Conservation (phyloP, 2,888 invertebrate species). For the Oconnorella tubifera region DNA sequence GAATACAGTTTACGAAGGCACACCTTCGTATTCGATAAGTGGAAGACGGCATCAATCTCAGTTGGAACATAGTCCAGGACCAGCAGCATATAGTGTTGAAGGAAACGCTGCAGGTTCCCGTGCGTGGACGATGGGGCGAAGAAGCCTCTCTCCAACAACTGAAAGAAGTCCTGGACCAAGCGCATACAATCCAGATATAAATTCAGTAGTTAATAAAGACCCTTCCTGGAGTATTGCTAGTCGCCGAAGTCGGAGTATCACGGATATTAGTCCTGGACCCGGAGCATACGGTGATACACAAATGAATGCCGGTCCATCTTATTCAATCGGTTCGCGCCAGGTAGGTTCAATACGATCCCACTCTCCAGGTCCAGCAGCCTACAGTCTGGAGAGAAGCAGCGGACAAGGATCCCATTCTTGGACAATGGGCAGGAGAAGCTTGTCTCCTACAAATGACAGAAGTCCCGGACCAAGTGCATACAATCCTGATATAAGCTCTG, state of each 20-base stretch:
- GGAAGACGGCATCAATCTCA: background rate
- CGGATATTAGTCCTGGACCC: conserved; percentile 5
- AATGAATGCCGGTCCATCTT: conserved; percentile 10
- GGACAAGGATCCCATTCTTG: background rate
- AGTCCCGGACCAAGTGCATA: conserved; percentile 8
- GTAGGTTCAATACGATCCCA: background rate
- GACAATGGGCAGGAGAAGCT: background rate
- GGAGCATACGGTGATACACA: conserved; percentile 10
- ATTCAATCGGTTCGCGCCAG: conserved; percentile 3
- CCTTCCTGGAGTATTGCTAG: conserved; percentile 9
- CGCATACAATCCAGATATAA: conserved; percentile 1
- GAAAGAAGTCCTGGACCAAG: conserved; percentile 13
- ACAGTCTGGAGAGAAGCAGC: background rate
- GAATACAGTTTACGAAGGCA: background rate
- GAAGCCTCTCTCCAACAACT: too few species aligned
- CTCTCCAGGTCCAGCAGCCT: background rate
- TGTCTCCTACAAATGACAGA: background rate
- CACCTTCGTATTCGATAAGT: background rate
- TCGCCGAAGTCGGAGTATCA: background rate
- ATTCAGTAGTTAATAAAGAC: conserved; percentile 3
- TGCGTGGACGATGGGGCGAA: too few species aligned
- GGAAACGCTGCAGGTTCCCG: too few species aligned
- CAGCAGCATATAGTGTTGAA: too few species aligned
- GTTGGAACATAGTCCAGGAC: background rate
- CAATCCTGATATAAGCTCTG: conserved; percentile 8